Conservation (phyloP, 2,797 vertebrate genomes). For the Coranthus polyacanthus region DNA sequence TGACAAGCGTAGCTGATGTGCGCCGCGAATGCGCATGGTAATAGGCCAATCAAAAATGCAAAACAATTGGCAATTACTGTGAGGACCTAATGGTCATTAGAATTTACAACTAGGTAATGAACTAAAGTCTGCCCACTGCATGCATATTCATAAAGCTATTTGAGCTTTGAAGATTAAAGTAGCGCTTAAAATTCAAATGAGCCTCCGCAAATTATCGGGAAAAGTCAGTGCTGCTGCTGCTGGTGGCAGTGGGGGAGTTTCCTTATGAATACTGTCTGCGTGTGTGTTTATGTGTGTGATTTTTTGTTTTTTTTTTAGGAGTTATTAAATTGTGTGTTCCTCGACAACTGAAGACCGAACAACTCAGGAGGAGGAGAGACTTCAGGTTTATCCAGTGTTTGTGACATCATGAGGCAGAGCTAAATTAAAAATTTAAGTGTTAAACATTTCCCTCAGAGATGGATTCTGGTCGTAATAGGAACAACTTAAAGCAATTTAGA, state of each 20-base stretch:
- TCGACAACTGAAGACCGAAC: conserved; percentile 29
- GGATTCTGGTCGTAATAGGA: no score
- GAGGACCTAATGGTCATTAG: conserved; percentile 99
- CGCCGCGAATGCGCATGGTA: conserved; percentile 98
- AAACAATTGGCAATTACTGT: conserved; percentile 99
- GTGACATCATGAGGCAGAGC: neutral
- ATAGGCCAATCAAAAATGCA: conserved; percentile 99
- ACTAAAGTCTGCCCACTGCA: conserved; percentile 99
- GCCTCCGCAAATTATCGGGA: conserved; percentile 98
- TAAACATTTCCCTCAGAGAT: neutral
- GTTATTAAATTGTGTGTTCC: conserved; percentile 38
- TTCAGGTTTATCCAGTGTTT: neutral
- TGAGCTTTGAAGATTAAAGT: conserved; percentile 99
- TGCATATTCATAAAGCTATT: conserved; percentile 99
- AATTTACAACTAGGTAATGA: conserved; percentile 99
- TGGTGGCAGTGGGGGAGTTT: conserved; percentile 67
- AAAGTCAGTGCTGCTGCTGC: conserved; percentile 94
- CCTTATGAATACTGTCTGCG: conserved; percentile 39
- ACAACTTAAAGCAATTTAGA: no score
- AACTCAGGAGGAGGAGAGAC: neutral
- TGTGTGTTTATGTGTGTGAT: conserved; percentile 42
- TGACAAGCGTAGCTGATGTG: conserved; percentile 98
- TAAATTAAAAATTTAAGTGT: neutral
- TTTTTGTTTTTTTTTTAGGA: conserved; percentile 30
- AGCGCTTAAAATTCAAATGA: conserved; percentile 99